Evolutionary conservation across 2,888 invertebrate genomes (phyloP), one percentile per base, ranked within the genome.

Genomic region (Agrotis puta): DNA sequence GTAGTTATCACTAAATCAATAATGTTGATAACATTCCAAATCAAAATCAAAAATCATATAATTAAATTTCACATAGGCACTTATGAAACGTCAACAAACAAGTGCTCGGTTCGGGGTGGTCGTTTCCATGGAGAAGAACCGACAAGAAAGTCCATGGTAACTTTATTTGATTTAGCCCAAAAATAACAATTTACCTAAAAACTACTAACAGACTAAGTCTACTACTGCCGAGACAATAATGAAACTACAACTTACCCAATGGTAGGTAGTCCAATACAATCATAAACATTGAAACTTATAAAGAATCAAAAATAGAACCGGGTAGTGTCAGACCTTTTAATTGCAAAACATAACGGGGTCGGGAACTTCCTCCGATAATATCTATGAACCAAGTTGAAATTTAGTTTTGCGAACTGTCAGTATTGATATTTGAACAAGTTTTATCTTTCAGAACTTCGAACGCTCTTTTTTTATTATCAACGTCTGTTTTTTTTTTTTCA

Each of bases 391-490:
- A 79, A 87, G 86, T 87, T 85, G 82, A 88, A 90, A 88, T 89
- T 89, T 87, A 87, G 86, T 88, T 85, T 74, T 50, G 74, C 74
- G 78, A 78, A 82, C 87, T 86, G 77, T 83, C 86, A 86, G 83
- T 83, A 89, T 89, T 88, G 87, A 88, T 89, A 89, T 88, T 89
- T 75, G 80, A 79, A 77, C 45, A 85, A 91, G 81, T 90, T 90
- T 89, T 91, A 90, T 91, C 90, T 87, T 79, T 79, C 68, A 82
- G 61, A 69, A 74, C 65, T 79, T 78, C 67, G n/a, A n/a, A n/a
- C n/a, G 50, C 59, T 66, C 64, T 79, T 86, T 81, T n/a, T 85
- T 82, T 39, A 83, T 81, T 83, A 80, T 58, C 47, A 78, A 74
- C 63, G 62, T 77, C 58, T 64, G 57, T 58, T 85, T 39, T 39